A percentile compares a stretch with the other conserved stretches of the same genome.
These are phyloP conservation scores for Microchirus variegatus DNA, from an alignment of 2,797 vertebrate species.

Conservation along the genomic window DNA sequence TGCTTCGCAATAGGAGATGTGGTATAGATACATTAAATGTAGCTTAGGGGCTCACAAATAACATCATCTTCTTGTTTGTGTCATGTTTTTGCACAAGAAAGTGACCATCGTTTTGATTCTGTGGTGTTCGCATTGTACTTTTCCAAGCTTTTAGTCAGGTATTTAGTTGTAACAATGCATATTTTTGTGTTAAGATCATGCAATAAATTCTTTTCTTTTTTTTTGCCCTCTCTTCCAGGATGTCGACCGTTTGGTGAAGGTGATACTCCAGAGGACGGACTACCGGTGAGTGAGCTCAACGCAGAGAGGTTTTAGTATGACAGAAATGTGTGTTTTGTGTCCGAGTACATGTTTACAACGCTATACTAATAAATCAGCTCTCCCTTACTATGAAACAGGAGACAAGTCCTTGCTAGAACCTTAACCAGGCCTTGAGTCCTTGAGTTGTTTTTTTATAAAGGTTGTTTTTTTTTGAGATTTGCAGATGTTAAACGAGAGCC, in stretches of 20 bases:
- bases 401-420: constrained; percentile 34
- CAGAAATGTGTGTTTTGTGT: background rate
- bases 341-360: background rate
- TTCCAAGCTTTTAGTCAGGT: background rate
- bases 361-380: constrained; percentile 11
- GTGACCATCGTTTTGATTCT: too few species aligned
- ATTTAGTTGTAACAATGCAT: background rate
- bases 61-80: too few species aligned
- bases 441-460: constrained; percentile 47
- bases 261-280: constrained; percentile 87
- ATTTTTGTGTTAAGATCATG: background rate
- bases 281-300: constrained; percentile 85
- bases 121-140: background rate
- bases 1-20: background rate
- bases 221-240: constrained; percentile 73
- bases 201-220: constrained; percentile 4
- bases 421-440: constrained; percentile 45
- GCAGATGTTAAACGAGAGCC: constrained; percentile 54
- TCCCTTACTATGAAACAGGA: constrained; percentile 7
- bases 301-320: background rate
- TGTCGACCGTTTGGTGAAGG: constrained; percentile 87
- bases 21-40: too few species aligned
- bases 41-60: too few species aligned
- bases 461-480: constrained; percentile 54
- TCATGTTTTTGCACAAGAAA: too few species aligned